phyloP scores from a whole-genome alignment of 1,140 invertebrate genomes.

The Drosophila pseudoananassae region DNA sequence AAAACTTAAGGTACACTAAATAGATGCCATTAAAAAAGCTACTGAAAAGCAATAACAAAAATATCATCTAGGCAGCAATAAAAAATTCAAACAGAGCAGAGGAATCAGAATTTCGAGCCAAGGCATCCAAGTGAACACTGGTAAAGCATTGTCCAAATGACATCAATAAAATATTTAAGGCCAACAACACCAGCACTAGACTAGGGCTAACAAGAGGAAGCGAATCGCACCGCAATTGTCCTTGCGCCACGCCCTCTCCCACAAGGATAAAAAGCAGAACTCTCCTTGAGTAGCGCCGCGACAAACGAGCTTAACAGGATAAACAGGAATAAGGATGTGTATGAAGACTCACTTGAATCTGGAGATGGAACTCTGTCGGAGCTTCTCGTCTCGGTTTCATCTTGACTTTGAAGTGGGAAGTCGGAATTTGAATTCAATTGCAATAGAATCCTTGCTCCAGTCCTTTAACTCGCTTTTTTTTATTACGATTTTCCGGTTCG shows the following conservation, averaged over 20 bases:
- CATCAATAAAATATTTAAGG: constrained; percentile 78
- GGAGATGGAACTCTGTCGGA: constrained; percentile 12
- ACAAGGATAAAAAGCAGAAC: background rate
- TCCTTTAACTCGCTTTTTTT: constrained; percentile 39
- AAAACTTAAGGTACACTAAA: constrained; percentile 50
- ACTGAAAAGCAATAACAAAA: constrained; percentile 47
- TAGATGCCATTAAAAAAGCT: background rate
- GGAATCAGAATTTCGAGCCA: background rate
- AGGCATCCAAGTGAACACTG: constrained; percentile 62
- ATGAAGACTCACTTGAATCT: constrained; percentile 37
- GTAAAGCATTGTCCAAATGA: constrained; percentile 67
- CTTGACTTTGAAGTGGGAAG: constrained; percentile 67
- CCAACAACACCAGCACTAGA: constrained; percentile 59
- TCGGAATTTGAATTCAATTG: constrained; percentile 75
- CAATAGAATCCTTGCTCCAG: constrained; percentile 32
- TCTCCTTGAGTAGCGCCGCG: constrained; percentile 38
- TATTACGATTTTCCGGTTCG: constrained; percentile 54
- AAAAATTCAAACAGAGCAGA: constrained; percentile 43
- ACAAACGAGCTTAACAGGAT: constrained; percentile 56
- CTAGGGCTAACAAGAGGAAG: constrained; percentile 17
- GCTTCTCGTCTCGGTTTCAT: constrained; percentile 62
- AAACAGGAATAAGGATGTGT: constrained; percentile 37
- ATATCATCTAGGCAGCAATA: constrained; percentile 71
- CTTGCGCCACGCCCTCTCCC: constrained; percentile 11
- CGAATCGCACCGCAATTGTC: constrained; percentile 23